These are phyloP conservation scores for Florisuga fusca DNA, from an alignment of 2,797 vertebrate species.

Conservation along the genomic window DNA sequence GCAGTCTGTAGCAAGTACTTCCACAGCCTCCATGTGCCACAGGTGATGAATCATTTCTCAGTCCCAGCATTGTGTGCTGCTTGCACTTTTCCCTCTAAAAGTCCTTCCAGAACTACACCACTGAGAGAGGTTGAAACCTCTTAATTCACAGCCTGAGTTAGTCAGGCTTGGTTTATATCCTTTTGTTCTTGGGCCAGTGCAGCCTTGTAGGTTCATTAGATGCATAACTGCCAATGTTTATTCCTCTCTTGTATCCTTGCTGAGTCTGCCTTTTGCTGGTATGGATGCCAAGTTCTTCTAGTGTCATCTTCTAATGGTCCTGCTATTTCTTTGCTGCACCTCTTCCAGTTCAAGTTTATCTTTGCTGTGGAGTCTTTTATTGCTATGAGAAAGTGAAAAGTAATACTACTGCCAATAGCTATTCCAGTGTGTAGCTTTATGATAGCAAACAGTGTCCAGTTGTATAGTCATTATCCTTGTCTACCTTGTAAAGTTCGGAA, in stretches of 20 bases:
- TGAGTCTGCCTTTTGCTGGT: not conserved
- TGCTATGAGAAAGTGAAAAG: not conserved
- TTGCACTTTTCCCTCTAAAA: not conserved
- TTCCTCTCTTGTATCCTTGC: not conserved
- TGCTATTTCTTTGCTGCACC: not conserved
- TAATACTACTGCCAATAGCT: not conserved
- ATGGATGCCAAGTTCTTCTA: not conserved
- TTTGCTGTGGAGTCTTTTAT: not conserved
- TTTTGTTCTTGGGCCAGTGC: not conserved
- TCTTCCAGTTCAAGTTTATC: not conserved
- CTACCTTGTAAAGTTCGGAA: not conserved
- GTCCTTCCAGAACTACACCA: not conserved
- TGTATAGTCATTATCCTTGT: not conserved
- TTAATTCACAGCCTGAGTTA: not conserved
- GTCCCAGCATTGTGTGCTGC: not conserved
- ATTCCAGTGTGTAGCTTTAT: not conserved
- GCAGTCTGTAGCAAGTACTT: not conserved
- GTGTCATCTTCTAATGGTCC: not conserved
- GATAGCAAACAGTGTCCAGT: not conserved
- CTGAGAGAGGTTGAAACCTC: not conserved
- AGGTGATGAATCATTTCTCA: not conserved
- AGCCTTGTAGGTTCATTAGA: slow-evolving; percentile 23
- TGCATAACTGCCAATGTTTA: slow-evolving; percentile 22
- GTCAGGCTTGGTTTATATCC: slow-evolving; percentile 1
- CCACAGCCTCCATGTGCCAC: not conserved